A percentile compares a stretch with the other conserved stretches of the same genome.
phyloP scores from a whole-genome alignment of 2,113 vertebrate species.

The Callopanchax toddi region DNA sequence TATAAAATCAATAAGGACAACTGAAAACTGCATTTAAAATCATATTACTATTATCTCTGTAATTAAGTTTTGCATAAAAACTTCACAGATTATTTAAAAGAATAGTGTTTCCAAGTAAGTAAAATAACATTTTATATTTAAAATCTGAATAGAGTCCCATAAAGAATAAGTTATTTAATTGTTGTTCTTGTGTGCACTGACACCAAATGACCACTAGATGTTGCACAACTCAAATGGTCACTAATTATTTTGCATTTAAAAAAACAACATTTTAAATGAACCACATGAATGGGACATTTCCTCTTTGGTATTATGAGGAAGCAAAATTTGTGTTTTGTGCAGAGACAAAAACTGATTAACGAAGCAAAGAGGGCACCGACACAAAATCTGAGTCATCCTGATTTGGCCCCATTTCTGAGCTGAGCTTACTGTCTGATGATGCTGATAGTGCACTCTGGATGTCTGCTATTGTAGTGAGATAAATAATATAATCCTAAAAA shows the following conservation, averaged over 20 bases:
- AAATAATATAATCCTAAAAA: constrained; percentile 42
- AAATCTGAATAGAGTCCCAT: neutral
- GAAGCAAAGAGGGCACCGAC: neutral
- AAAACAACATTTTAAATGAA: constrained; percentile 48
- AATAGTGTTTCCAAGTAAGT: neutral
- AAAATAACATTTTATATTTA: neutral
- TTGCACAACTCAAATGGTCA: constrained; percentile 21
- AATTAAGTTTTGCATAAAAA: no score
- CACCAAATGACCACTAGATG: constrained; percentile 59
- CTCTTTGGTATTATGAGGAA: constrained; percentile 15
- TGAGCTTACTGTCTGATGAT: constrained; percentile 41
- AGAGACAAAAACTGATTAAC: neutral
- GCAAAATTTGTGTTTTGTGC: neutral
- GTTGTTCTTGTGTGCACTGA: neutral
- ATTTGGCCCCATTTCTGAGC: constrained; percentile 31
- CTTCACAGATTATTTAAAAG: no score
- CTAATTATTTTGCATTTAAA: neutral
- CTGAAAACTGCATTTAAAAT: no score
- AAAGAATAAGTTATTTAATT: neutral
- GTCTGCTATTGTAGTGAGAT: neutral
- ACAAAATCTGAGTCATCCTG: constrained; percentile 18
- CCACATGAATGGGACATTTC: constrained; percentile 34
- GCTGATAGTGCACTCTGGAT: constrained; percentile 22
- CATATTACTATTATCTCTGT: no score
- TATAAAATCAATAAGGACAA: no score